Evolutionary conservation across 2,888 invertebrate species (phyloP), one percentile per base, ranked within the genome.

Genomic region (Notodonta ziczac): DNA sequence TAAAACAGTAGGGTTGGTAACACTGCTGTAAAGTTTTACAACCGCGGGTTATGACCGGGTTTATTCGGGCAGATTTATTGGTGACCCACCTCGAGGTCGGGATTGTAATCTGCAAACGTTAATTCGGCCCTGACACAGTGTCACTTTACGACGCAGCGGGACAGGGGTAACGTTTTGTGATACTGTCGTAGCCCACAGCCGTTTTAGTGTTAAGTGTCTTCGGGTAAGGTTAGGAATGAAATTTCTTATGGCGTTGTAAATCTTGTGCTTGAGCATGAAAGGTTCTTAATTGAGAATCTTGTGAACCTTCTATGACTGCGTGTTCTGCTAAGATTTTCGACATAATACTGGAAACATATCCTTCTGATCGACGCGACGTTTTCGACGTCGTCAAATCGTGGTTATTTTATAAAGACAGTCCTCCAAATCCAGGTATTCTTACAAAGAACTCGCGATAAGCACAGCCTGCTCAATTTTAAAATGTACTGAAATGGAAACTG

Each of bases 61-160:
- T 84, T 80, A 83, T 81, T 80, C 75, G 76, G 76, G 73, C 80
- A 78, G 85, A 87, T 86, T 87, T 87, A 85, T 84, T 84, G 83
- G 81, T 82, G 81, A 77, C 82, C 80, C 77, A 81, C 83, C 79
- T 79, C 70, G 68, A 63, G 55, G 53, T 73, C 69, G 65, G 74
- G 81, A 83, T 85, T 81, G 83, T 84, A 85, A 85, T 85, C 82
- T 80, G 76, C 72, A 72, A 81, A 83, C 77, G 86, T 84, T 87
- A 87, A 87, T 86, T 84, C 81, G 78, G 78, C 81, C 80, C 82
- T 82, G 79, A 80, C 78, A 80, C 78, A 74, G 76, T 80, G 85
- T 81, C 79, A 79, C 75, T 86, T 88, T 87, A 88, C 81, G 84
- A 82, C 77, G 57, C 39, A 54, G 52, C 59, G 48, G 57, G 62